Base-by-base conservation (phyloP, 2,888 invertebrate species). In the Conchocele bisecta region DNA sequence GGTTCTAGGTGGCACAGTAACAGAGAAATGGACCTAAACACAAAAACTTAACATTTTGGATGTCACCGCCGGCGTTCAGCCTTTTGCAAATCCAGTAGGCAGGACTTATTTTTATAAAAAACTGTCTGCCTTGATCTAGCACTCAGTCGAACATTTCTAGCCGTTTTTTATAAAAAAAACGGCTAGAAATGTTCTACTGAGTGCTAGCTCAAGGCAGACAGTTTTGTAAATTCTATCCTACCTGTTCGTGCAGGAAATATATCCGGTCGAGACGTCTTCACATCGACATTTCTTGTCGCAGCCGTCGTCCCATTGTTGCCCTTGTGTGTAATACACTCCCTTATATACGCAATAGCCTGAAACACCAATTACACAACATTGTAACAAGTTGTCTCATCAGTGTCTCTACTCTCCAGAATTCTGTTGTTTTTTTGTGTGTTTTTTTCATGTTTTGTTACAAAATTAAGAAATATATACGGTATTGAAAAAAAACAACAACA, bases 301-400 rank as follows among this genome's bases (percentile, higher is more conserved):
- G 17, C 84, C 84, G 66, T 81, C 82, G 50, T 81, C 64, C 86
- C 86, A 86, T 20, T 72, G 74, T 64, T 84, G 81, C 26, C 82
- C 83, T 51, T 84, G 83, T 7, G 65, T 76, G 70, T 84, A 84
- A 61, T 78, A 84, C 31, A 80, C 82, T 11, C 86, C 86, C 66
- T 84, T 81, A 78, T 83, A 84, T 26, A 84, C 83, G 72, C 86
- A 86, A 69, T 74, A 84, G 15, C 83, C 85, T 81, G 63, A 5
- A 65, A 64, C 33, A n/a, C 7, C 13, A 22, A 17, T n/a, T 11
- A 57, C 15, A 57, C 57, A 37, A 15, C n/a, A 15, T 35, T 35
- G n/a, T n/a, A 35, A 35, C n/a, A n/a, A n/a, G n/a, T n/a, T n/a
- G n/a, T n/a, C 20, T 41, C 41, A 41, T 41, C 17, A 41, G 20